Base-by-base conservation (phyloP, 2,797 vertebrate species). In the Spondyliosoma cantharus region DNA sequence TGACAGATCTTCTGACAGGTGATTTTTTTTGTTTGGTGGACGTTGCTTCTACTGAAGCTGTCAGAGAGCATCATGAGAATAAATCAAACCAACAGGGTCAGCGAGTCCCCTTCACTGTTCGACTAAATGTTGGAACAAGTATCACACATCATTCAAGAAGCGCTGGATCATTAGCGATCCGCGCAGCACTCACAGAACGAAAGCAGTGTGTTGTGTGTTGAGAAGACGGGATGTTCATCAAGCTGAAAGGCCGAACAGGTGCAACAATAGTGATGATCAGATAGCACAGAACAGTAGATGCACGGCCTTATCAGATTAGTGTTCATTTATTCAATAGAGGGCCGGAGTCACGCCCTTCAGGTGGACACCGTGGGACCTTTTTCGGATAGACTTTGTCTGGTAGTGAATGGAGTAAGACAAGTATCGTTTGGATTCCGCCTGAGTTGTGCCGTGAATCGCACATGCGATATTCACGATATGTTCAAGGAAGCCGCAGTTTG, bases 101-200 rank as follows among this genome's bases (percentile, higher is more conserved):
- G 71, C 75, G 14, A 42, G 42, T 73, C 29, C 37, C 68, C 56
- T 61, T 71, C 49, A 63, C 60, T 53, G 37, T 43, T 80, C 60
- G 62, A 13, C 59, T 80, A 71, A 63, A 80, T 58, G 45, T 42
- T 57, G 56, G 45, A 76, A 59, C 14, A 25, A 52, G 43, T 64
- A 22, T 27, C n/a, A 74, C 45, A 25, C 17, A 7, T 50, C 61
- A 80, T 68, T 75, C n/a, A 15, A 32, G 43, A 54, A 64, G 49
- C 4, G 3, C 32, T 49, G 62, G 25, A 72, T 76, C 68, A 49
- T 8, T 61, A 37, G 24, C 15, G 54, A 71, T 54, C 7, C 5
- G 27, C 63, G 65, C 19, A 14, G 25, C 16, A 1, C 19, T 29
- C 53, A 50, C 50, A 15, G 3, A 72, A 50, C 43, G n/a, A 56